Base-by-base conservation (phyloP, 2,113 vertebrate species). In the Conger conger region DNA sequence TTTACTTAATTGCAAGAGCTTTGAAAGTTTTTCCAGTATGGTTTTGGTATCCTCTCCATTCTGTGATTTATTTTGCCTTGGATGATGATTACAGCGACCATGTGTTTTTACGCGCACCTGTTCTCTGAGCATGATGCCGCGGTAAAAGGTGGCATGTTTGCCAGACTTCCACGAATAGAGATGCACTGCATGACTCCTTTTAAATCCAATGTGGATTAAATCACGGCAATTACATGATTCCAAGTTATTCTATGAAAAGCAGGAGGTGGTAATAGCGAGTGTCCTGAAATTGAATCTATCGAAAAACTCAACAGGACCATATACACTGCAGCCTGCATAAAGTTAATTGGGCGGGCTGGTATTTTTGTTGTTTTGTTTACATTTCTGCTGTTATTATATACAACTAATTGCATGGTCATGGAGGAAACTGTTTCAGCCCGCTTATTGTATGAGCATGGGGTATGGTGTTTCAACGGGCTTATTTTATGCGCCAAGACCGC, bases 61-160 rank as follows among this genome's bases (percentile, higher is more conserved):
- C 4, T 80, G 27, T 27, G 77, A 38, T 33, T 63, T 60, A 4
- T 33, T 38, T 5, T 20, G 37, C 23, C 37, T 4, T 23, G n/a
- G 5, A 68, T 42, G 15, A 38, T 33, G 30, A 73, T 30, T 73
- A 16, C 23, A 7, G 45, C 45, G 40, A 7, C 30, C 30, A 68
- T 50, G 38, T 40, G 53, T 38, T 37, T 85, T 85, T 45, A 82
- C 38, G 63, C 40, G 42, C 84, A 85, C 84, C 84, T 82, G 60
- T 85, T 85, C 63, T 36, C n/a, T 36, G 40, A 20, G 60, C 63
- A 38, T 23, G 33, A 57, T 40, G 37, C 57, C 37, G 38, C 17
- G 2, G 20, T 33, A 73, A 33, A 23, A 20, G 37, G 53, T 27
- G 23, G 53, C 57, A 23, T 9, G 38, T 53, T 16, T n/a, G 35